Evolutionary conservation across 1,140 invertebrate species (phyloP).

Genomic region (Diuraphis noxia): DNA sequence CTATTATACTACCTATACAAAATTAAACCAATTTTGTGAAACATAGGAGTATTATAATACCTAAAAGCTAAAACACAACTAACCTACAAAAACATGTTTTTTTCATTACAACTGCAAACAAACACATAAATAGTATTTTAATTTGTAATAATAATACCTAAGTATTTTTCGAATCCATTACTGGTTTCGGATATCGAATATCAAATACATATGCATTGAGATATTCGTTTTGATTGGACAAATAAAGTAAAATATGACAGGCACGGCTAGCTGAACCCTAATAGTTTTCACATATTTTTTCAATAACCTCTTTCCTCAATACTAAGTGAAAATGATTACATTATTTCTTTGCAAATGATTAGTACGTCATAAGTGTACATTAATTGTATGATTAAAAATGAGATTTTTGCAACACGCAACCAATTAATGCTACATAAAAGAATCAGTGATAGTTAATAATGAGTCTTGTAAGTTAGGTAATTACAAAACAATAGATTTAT

Average conservation of each 20-base stretch:
- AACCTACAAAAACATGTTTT: background rate
- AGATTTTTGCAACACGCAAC: too few species aligned
- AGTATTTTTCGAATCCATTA: background rate
- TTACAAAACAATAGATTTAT: too few species aligned
- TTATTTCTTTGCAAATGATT: too few species aligned
- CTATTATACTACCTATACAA: too few species aligned
- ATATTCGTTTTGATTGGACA: background rate
- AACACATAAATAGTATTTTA: background rate
- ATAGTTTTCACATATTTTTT: background rate
- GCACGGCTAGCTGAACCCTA: background rate
- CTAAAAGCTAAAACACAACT: background rate
- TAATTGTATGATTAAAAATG: too few species aligned
- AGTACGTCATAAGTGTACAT: too few species aligned
- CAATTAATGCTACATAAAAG: too few species aligned
- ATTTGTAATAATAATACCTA: background rate
- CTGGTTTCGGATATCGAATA: background rate
- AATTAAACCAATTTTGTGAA: background rate
- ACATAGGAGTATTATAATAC: background rate
- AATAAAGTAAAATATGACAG: background rate
- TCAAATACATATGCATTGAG: too few species aligned
- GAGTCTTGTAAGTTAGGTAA: too few species aligned
- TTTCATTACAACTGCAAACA: background rate
- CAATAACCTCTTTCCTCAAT: too few species aligned
- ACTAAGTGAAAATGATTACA: too few species aligned
- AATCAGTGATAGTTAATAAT: too few species aligned